phyloP scores from a whole-genome alignment of 2,797 vertebrate species.

The Sebastes paucispinis region DNA sequence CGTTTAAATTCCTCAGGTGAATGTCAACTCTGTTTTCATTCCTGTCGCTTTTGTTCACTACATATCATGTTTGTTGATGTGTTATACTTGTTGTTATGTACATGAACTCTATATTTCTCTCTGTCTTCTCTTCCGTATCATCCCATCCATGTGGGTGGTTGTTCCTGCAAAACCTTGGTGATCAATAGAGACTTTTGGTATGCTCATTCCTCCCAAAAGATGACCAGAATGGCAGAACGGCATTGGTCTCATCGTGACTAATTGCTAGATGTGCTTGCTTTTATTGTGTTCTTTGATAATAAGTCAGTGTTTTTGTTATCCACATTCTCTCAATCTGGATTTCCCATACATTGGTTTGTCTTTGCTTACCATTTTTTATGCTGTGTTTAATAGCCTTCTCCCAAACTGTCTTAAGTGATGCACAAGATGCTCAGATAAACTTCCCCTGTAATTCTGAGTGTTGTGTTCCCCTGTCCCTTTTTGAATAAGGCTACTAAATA shows the following conservation, averaged over 20 bases:
- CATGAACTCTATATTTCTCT: constrained; percentile 79
- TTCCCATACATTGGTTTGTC: constrained; percentile 81
- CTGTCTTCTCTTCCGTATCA: constrained; percentile 83
- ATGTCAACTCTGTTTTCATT: constrained; percentile 58
- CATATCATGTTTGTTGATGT: constrained; percentile 65
- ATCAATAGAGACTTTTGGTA: constrained; percentile 96
- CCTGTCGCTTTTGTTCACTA: constrained; percentile 50
- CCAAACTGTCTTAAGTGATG: constrained; percentile 78
- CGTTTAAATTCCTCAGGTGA: constrained; percentile 43
- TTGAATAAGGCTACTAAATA: constrained; percentile 49
- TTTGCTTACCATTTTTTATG: constrained; percentile 79
- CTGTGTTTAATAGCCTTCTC: constrained; percentile 75
- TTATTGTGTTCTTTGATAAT: constrained; percentile 71
- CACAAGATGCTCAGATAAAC: constrained; percentile 61
- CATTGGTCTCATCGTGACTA: constrained; percentile 56
- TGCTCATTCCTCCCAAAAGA: constrained; percentile 84
- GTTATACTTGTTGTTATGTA: constrained; percentile 71
- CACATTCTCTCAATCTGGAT: constrained; percentile 88
- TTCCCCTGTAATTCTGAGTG: constrained; percentile 31
- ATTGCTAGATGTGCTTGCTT: constrained; percentile 67
- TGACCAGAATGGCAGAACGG: constrained; percentile 83
- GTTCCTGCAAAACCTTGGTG: constrained; percentile 91
- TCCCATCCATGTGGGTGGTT: constrained; percentile 92
- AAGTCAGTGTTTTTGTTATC: constrained; percentile 67
- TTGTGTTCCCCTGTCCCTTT: constrained; percentile 20